These are phyloP conservation scores for Copidosoma floridanum DNA, from an alignment of 1,140 invertebrate species.

Conservation along the genomic window DNA sequence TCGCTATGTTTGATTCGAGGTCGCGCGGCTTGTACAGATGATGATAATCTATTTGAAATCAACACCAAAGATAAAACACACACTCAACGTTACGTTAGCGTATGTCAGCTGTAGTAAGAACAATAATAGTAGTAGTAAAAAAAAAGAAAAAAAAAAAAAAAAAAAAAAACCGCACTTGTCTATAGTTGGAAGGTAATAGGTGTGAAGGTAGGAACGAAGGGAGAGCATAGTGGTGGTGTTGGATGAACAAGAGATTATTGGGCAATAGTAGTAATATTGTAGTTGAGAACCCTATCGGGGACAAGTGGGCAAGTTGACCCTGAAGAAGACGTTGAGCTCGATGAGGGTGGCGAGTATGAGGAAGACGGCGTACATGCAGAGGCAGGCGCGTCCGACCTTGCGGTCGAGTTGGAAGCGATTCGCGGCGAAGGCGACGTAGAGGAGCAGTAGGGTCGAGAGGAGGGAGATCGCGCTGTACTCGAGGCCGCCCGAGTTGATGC, in stretches of 20 bases:
- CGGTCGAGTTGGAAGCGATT: slow-evolving; percentile 80
- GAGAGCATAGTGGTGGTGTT: not conserved
- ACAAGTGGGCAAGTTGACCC: slow-evolving; percentile 80
- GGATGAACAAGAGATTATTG: not conserved
- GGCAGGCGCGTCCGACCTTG: slow-evolving; percentile 73
- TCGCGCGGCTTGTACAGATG: too few relatives aligned
- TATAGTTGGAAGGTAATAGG: too few relatives aligned
- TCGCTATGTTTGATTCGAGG: too few relatives aligned
- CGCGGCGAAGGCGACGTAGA: slow-evolving; percentile 73
- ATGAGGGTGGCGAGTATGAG: slow-evolving; percentile 77
- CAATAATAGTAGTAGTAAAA: too few relatives aligned
- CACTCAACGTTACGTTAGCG: too few relatives aligned
- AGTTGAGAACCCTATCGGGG: slow-evolving; percentile 52
- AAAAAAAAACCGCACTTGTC: too few relatives aligned
- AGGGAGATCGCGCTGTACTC: slow-evolving; percentile 81
- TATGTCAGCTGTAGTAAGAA: too few relatives aligned
- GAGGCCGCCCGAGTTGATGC: slow-evolving; percentile 77
- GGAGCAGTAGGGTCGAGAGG: slow-evolving; percentile 71
- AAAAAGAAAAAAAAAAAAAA: too few relatives aligned
- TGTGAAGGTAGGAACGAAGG: too few relatives aligned
- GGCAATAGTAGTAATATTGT: not conserved
- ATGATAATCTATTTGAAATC: too few relatives aligned
- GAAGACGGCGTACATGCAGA: slow-evolving; percentile 76
- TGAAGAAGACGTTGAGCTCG: slow-evolving; percentile 84
- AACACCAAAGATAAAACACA: too few relatives aligned